Conservation (phyloP, 2,113 vertebrate species). For the Pelobates fuscus region DNA sequence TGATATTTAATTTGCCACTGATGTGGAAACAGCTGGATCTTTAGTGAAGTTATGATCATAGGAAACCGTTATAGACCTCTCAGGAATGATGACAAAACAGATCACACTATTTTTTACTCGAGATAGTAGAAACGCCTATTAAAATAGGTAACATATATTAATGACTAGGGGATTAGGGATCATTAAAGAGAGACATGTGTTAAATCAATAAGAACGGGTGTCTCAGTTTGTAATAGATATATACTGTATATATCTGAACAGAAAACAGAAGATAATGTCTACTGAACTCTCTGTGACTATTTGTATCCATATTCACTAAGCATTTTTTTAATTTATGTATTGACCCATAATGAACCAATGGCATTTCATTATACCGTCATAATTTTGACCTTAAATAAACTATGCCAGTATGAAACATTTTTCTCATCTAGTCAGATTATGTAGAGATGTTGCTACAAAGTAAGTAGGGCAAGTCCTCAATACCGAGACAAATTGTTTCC, state of each 20-base stretch:
- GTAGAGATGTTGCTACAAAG: no score
- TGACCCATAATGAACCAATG: no score
- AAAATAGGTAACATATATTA: slow-evolving; percentile 46
- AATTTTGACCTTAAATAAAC: no score
- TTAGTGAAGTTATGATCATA: slow-evolving; percentile 50
- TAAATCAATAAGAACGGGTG: slow-evolving; percentile 12
- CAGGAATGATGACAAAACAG: slow-evolving; percentile 52
- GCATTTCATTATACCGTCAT: no score
- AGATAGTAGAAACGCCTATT: slow-evolving; percentile 49
- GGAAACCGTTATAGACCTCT: slow-evolving; percentile 57
- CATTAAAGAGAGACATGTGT: slow-evolving; percentile 35
- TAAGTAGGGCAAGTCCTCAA: no score
- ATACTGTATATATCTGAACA: no score
- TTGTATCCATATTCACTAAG: no score
- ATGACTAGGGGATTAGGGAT: slow-evolving; percentile 43
- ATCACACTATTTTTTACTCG: slow-evolving; percentile 54
- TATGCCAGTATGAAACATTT: no score
- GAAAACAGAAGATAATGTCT: not conserved
- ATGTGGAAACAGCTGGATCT: slow-evolving; percentile 55
- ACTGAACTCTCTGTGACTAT: no score
- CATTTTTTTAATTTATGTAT: no score
- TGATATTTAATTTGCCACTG: slow-evolving; percentile 52
- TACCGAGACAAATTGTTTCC: no score
- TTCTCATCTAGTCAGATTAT: no score
- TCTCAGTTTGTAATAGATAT: slow-evolving; percentile 6